A percentile compares a stretch with the other conserved stretches of the same genome.
Conservation (phyloP, 2,797 vertebrate genomes). For the Macropus fuliginosus region DNA sequence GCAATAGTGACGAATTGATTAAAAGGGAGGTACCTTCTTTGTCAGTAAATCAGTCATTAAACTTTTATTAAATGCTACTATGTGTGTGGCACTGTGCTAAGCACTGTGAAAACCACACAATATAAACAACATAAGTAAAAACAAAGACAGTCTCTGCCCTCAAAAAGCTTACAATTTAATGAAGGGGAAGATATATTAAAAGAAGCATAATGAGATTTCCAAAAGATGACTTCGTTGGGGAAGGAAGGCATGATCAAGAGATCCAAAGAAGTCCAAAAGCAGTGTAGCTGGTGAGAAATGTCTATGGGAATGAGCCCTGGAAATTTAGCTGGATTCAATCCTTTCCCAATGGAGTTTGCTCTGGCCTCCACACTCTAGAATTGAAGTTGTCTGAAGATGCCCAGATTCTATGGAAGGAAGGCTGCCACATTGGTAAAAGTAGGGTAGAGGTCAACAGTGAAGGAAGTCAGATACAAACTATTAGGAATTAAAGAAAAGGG, state of each 20-base stretch:
- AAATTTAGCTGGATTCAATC: not conserved
- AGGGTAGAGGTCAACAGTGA: not conserved
- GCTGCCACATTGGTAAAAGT: not conserved
- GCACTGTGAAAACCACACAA: not conserved
- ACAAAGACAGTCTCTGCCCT: not conserved
- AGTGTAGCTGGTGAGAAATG: not conserved
- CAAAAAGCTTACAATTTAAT: not conserved
- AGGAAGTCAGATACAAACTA: not conserved
- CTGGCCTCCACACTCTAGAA: not conserved
- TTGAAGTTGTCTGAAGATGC: not conserved
- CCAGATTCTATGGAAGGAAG: not conserved
- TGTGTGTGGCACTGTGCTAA: not conserved
- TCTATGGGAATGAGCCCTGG: not conserved
- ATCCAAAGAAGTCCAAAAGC: not conserved
- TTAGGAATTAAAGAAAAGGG: not conserved
- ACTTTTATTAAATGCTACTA: not conserved
- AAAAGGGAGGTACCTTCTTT: not conserved
- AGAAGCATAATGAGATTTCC: not conserved
- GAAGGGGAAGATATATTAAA: not conserved
- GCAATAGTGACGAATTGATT: not conserved
- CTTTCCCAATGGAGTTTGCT: not conserved
- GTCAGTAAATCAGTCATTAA: not conserved
- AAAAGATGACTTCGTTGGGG: not conserved
- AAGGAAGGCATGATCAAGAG: not conserved
- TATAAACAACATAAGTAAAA: not conserved